phyloP scores from a whole-genome alignment of 2,888 invertebrate species.

The Eueremaeus valkanovi region DNA sequence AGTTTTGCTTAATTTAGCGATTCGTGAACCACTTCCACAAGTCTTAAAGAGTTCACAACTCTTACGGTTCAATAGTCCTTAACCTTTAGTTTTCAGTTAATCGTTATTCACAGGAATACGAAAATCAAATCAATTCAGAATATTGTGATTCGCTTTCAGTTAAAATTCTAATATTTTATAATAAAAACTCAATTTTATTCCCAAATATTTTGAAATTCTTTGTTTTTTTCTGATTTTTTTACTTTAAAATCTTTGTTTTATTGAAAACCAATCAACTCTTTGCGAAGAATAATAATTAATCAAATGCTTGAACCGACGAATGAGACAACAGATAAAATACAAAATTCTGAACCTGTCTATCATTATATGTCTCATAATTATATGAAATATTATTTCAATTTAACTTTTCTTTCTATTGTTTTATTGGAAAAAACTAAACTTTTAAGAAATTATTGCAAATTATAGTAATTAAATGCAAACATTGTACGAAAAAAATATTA shows the following conservation, averaged over 20 bases:
- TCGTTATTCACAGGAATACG: background rate
- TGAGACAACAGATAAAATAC: background rate
- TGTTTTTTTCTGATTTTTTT: background rate
- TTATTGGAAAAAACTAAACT: too few species aligned
- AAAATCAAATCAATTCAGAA: background rate
- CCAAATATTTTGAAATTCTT: too few species aligned
- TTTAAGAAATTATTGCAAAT: too few species aligned
- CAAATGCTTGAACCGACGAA: background rate
- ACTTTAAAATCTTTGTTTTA: background rate
- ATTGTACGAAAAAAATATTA: too few species aligned
- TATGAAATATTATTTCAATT: too few species aligned
- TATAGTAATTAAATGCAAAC: too few species aligned
- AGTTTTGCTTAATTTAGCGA: slow-evolving; percentile 30
- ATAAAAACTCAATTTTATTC: background rate
- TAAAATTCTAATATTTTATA: background rate
- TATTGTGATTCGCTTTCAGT: background rate
- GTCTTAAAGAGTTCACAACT: slow-evolving; percentile 5
- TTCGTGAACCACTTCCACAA: slow-evolving; percentile 20
- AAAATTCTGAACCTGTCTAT: too few species aligned
- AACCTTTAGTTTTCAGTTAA: background rate
- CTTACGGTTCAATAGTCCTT: slow-evolving; percentile 14
- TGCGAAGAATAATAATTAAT: background rate
- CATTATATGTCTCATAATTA: too few species aligned
- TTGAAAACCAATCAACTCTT: background rate
- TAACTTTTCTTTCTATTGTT: too few species aligned